Conservation (phyloP, 2,888 invertebrate species). For the Papilio demoleus region DNA sequence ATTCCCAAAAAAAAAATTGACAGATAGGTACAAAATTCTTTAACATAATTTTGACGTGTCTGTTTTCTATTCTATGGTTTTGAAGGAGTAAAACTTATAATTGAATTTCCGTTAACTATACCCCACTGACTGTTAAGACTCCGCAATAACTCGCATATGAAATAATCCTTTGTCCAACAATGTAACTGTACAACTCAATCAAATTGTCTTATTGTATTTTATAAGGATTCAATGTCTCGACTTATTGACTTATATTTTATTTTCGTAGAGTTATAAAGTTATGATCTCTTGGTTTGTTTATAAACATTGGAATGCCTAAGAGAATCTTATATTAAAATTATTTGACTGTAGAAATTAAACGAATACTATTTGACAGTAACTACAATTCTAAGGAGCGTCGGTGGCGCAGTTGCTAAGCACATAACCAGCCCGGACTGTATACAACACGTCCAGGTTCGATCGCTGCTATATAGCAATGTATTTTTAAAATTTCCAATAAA, state of each 20-base stretch:
- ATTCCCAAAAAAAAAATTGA: no score
- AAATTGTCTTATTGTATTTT: constrained; percentile 29
- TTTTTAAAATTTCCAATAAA: no score
- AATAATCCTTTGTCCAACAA: constrained; percentile 67
- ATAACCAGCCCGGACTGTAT: no score
- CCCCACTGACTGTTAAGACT: constrained; percentile 72
- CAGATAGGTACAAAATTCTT: neutral
- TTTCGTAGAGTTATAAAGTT: neutral
- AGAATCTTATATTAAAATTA: no score
- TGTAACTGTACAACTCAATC: constrained; percentile 57
- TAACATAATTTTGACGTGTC: constrained; percentile 2
- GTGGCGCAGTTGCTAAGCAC: no score
- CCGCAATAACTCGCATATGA: constrained; percentile 65
- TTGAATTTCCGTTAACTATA: constrained; percentile 81
- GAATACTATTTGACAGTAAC: no score
- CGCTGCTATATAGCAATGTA: no score
- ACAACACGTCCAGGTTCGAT: no score
- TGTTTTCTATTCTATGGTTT: constrained; percentile 56
- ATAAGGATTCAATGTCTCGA: constrained; percentile 12
- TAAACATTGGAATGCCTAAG: neutral
- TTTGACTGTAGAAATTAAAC: no score
- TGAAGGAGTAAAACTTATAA: constrained; percentile 77
- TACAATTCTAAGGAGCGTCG: no score
- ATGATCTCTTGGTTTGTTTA: neutral
- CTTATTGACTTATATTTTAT: neutral